A percentile compares a stretch with the other conserved stretches of the same genome.
phyloP scores from a whole-genome alignment of 1,140 invertebrate genomes.

The Calephelis nemesis region DNA sequence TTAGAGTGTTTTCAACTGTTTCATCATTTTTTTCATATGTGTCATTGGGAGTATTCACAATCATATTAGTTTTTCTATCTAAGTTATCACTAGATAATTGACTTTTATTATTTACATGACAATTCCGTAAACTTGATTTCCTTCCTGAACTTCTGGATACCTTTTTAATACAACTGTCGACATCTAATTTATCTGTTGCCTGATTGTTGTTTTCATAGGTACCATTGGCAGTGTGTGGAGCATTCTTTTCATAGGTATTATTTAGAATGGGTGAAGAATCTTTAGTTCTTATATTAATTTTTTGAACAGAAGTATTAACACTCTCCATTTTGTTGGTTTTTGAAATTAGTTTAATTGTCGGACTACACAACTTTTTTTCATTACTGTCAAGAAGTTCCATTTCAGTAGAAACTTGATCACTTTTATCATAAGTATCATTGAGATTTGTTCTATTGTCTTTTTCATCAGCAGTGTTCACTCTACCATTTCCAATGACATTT shows the following conservation, averaged over 20 bases:
- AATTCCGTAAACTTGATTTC: slow-evolving; percentile 1
- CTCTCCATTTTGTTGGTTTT: background rate
- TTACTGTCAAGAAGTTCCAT: background rate
- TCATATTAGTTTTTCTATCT: background rate
- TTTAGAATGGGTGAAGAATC: background rate
- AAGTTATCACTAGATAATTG: background rate
- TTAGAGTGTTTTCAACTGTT: background rate
- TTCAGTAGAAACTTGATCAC: background rate
- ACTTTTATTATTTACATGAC: background rate
- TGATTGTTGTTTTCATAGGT: too few species aligned
- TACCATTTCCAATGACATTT: background rate
- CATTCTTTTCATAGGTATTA: background rate
- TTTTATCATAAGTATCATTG: slow-evolving; percentile 10
- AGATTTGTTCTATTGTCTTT: background rate
- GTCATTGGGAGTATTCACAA: background rate
- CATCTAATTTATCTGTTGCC: too few species aligned
- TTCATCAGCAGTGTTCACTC: background rate
- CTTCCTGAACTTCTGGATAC: background rate
- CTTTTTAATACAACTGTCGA: background rate
- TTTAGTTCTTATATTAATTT: background rate
- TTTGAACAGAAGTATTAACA: background rate
- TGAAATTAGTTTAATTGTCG: background rate
- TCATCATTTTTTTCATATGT: background rate
- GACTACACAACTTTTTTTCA: background rate
- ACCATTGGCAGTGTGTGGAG: too few species aligned